These are phyloP conservation scores for Amphiprion clarkii DNA, from an alignment of 2,797 vertebrate genomes.

Conservation along the genomic window DNA sequence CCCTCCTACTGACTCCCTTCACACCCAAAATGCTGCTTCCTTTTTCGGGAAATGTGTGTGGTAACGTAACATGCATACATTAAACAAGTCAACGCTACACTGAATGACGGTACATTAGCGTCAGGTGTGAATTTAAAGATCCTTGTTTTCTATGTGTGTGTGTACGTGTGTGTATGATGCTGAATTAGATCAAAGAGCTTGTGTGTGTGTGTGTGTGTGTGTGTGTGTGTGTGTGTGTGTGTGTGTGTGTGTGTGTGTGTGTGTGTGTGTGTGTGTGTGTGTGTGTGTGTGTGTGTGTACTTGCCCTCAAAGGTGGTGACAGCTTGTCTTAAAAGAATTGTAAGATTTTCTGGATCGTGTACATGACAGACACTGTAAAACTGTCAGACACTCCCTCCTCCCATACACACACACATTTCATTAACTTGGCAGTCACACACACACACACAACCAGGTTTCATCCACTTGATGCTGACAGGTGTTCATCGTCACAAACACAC, in stretches of 20 bases:
- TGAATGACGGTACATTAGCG: conserved; percentile 1
- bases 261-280: neutral
- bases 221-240: conserved; percentile 8
- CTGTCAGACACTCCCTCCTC: conserved; percentile 16
- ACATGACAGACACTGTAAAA: conserved; percentile 39
- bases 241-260: conserved; percentile 3
- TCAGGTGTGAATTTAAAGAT: neutral
- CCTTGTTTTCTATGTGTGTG: neutral
- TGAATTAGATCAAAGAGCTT: no score
- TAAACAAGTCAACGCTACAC: neutral
- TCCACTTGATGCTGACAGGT: conserved; percentile 48
- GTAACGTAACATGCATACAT: neutral
- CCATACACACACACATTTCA: neutral
- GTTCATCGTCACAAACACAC: conserved; percentile 49
- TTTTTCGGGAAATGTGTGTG: neutral
- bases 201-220: neutral
- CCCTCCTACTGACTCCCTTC: conserved; percentile 32
- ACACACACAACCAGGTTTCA: conserved; percentile 17
- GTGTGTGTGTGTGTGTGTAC: conserved; percentile 7
- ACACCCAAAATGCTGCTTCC: conserved; percentile 13
- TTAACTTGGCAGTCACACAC: conserved; percentile 13
- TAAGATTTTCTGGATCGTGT: conserved; percentile 43
- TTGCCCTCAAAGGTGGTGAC: conserved; percentile 19
- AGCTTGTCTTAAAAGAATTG: conserved; percentile 33
- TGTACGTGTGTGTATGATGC: neutral